Evolutionary conservation across 2,113 vertebrate species (phyloP).

Genomic region (Haplochromis vanheusdeni): DNA sequence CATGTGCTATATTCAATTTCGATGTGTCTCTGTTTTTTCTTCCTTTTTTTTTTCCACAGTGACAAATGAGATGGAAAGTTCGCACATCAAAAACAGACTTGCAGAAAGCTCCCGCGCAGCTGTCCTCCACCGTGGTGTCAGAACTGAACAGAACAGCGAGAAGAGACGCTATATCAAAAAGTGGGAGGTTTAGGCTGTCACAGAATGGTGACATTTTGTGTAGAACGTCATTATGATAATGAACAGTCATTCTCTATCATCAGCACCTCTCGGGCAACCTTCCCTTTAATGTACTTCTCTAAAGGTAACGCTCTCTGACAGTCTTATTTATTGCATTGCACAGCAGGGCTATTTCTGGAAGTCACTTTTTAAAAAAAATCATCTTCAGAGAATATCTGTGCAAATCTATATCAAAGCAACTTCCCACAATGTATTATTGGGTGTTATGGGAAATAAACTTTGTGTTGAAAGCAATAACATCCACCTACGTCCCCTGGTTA

Average conservation of each 20-base stretch:
- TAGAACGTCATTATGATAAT: conserved; percentile 51
- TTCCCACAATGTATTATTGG: conserved; percentile 11
- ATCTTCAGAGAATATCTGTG: conserved; percentile 23
- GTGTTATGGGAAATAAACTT: conserved; percentile 40
- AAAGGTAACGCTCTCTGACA: conserved; percentile 41
- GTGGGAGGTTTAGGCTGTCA: conserved; percentile 39
- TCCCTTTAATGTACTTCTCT: conserved; percentile 51
- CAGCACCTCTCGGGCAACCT: conserved; percentile 22
- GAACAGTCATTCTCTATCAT: conserved; percentile 22
- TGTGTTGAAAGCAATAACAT: conserved; percentile 30
- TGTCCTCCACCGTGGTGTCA: background rate
- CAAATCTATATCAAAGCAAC: conserved; percentile 33
- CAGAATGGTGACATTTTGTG: conserved; percentile 28
- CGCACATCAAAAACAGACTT: background rate
- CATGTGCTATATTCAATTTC: conserved; percentile 14
- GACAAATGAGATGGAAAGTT: conserved; percentile 43
- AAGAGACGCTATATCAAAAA: background rate
- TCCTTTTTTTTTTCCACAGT: background rate
- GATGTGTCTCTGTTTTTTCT: background rate
- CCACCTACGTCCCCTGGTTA: background rate
- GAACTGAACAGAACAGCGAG: background rate
- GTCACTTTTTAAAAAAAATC: conserved; percentile 24
- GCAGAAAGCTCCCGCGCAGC: background rate
- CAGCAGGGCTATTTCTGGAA: conserved; percentile 59
- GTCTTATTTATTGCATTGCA: conserved; percentile 56